Conservation (phyloP, 1,140 invertebrate species). For the Drosophila tani region DNA sequence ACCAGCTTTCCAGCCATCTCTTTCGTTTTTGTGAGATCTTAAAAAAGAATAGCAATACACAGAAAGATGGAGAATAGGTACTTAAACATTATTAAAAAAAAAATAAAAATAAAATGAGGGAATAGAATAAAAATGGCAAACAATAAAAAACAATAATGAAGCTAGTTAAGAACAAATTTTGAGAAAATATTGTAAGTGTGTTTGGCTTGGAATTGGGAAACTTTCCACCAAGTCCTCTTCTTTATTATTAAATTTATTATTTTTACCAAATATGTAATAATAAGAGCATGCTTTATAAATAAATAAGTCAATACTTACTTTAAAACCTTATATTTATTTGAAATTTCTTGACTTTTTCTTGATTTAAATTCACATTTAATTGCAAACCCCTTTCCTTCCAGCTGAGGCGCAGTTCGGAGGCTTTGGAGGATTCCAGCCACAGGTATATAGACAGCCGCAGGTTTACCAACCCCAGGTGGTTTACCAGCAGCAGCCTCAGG, state of each 20-base stretch:
- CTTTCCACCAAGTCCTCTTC: constrained; percentile 9
- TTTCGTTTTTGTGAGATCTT: constrained; percentile 23
- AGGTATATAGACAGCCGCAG: constrained; percentile 33
- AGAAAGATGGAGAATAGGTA: background rate
- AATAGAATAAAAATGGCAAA: constrained; percentile 16
- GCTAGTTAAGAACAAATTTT: constrained; percentile 60
- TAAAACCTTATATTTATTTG: background rate
- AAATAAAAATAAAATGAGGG: constrained; percentile 9
- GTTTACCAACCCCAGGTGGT: constrained; percentile 8
- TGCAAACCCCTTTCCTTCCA: constrained; percentile 1
- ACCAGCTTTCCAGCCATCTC: constrained; percentile 15
- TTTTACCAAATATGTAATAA: background rate
- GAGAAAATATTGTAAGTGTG: constrained; percentile 56
- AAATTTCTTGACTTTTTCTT: no score
- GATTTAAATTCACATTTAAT: background rate
- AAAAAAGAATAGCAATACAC: no score
- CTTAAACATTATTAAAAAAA: background rate
- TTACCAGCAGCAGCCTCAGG: constrained; percentile 17
- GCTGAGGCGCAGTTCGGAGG: constrained; percentile 57
- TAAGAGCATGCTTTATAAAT: no score
- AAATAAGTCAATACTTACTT: no score
- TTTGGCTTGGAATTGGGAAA: constrained; percentile 52
- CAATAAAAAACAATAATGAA: background rate
- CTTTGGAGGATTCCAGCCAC: constrained; percentile 48
- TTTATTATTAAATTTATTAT: constrained; percentile 1